These are phyloP conservation scores for Hemithea aestivaria DNA, from an alignment of 2,888 invertebrate genomes.

Conservation along the genomic window DNA sequence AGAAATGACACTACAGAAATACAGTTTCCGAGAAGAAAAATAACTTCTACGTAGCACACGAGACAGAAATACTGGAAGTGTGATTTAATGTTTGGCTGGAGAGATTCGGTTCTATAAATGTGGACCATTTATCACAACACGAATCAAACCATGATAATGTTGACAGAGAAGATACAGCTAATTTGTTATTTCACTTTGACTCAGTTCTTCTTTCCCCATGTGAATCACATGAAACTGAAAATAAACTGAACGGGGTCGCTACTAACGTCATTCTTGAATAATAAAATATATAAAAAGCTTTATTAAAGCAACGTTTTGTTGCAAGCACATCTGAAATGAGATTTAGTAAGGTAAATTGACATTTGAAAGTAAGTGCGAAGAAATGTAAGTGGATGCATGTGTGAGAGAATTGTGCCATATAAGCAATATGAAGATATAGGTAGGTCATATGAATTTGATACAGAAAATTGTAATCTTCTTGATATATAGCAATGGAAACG, in stretches of 20 bases:
- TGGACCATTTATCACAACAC: conserved; percentile 7
- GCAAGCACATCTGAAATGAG: not conserved
- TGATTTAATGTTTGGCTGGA: not conserved
- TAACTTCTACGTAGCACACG: not conserved
- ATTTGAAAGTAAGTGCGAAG: no score
- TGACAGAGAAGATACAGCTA: conserved; percentile 9
- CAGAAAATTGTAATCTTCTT: no score
- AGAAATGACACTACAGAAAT: no score
- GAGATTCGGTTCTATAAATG: conserved; percentile 2
- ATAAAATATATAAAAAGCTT: conserved; percentile 35
- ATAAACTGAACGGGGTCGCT: conserved; percentile 42
- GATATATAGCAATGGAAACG: no score
- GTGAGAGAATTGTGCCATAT: no score
- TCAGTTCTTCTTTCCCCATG: conserved; percentile 29
- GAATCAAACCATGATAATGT: conserved; percentile 14
- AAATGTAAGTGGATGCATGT: no score
- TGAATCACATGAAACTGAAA: conserved; percentile 46
- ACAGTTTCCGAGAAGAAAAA: not conserved
- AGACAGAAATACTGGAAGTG: no score
- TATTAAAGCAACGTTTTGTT: conserved; percentile 15
- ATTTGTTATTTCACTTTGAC: conserved; percentile 21
- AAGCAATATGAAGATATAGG: no score
- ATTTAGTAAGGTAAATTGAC: not conserved
- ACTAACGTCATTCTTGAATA: conserved; percentile 37
- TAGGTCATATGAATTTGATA: no score